Conservation (phyloP, 2,113 vertebrate species). For the Clarias magur region DNA sequence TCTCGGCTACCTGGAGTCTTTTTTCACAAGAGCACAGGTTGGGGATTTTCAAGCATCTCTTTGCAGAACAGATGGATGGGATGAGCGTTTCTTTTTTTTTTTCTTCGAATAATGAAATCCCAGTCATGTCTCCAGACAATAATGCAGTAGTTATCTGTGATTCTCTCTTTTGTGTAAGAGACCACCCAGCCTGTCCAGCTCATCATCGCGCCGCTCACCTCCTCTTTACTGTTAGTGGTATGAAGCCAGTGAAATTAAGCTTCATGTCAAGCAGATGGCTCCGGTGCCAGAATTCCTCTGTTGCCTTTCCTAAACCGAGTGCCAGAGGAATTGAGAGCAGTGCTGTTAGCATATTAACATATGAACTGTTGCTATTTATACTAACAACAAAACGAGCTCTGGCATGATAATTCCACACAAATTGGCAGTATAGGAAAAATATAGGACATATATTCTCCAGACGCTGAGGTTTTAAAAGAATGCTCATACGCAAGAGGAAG, state of each 20-base stretch:
- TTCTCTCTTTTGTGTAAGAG: slow-evolving; percentile 24
- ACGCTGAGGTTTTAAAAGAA: slow-evolving; percentile 3
- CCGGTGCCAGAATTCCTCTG: slow-evolving; percentile 49
- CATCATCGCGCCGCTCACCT: slow-evolving; percentile 32
- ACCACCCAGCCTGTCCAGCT: slow-evolving; percentile 38
- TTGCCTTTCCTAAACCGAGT: slow-evolving; percentile 42
- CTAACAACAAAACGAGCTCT: slow-evolving; percentile 39
- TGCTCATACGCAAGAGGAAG: slow-evolving; percentile 15
- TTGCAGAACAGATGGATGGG: slow-evolving; percentile 11
- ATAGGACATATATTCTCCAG: slow-evolving; percentile 25
- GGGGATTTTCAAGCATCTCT: slow-evolving; percentile 31
- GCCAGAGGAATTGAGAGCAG: slow-evolving; percentile 40
- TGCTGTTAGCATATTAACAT: slow-evolving; percentile 47
- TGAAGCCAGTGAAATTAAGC: slow-evolving; percentile 54
- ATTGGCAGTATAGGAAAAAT: slow-evolving; percentile 18
- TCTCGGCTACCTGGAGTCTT: slow-evolving; percentile 43
- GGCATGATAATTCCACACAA: slow-evolving; percentile 19
- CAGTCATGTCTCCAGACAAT: slow-evolving; percentile 45
- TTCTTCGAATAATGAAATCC: slow-evolving; percentile 15
- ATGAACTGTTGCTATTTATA: slow-evolving; percentile 53
- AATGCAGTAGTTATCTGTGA: slow-evolving; percentile 29
- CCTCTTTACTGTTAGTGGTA: slow-evolving; percentile 49
- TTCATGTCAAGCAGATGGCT: slow-evolving; percentile 57
- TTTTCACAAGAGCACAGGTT: slow-evolving; percentile 28
- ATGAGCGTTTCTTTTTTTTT: slow-evolving; percentile 3